Evolutionary conservation across 2,113 vertebrate genomes (phyloP), one percentile per base, ranked within the genome.

Genomic region (Colius striatus): DNA sequence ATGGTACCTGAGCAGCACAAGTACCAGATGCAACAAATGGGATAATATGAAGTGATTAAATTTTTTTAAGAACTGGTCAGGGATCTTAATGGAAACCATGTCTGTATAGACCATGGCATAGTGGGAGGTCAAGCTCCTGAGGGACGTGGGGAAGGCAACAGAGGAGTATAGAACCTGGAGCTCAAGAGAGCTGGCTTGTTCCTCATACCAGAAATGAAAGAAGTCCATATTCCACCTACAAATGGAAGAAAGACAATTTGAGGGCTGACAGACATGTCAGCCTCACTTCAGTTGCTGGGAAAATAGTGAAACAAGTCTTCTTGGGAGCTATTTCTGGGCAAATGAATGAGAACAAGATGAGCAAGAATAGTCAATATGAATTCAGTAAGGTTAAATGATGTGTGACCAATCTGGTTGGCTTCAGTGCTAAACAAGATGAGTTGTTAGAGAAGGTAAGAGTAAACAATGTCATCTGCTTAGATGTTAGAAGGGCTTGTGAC

Each of bases 341-440:
- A 86, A 63, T 55, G 29, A 62, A 13, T 79, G 79, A 86, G 79
- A 92, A 79, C 48, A 68, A 82, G 62, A 62, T 10, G 1, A 83
- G 5, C 48, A 75, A 79, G 71, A 36, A 29, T 10, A 88, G 43
- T 83, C 83, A 90, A 27, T 90, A 83, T 25, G 25, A 68, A 68
- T 88, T 92, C 19, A 68, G 75, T 88, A 76, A 90, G 75, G 63
- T 88, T 75, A 79, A 92, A 80, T 72, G 62, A 61, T 70, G 63
- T 84, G 87, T 94, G 81, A 80, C 63, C 29, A 66, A 61, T 73
- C 34, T 87, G 34, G 60, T 89, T 83, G 11, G 21, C n/a, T 68
- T 82, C 30, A 63, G 58, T 75, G 62, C 36, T 82, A 43, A 72
- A 66, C 66, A 5, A 77, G 70, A 79, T 62, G 18, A 76, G 63